Percentiles rank a stretch among this genome's conserved stretches.
phyloP scores from a whole-genome alignment of 2,888 invertebrate genomes.

The Cetonia aurata region DNA sequence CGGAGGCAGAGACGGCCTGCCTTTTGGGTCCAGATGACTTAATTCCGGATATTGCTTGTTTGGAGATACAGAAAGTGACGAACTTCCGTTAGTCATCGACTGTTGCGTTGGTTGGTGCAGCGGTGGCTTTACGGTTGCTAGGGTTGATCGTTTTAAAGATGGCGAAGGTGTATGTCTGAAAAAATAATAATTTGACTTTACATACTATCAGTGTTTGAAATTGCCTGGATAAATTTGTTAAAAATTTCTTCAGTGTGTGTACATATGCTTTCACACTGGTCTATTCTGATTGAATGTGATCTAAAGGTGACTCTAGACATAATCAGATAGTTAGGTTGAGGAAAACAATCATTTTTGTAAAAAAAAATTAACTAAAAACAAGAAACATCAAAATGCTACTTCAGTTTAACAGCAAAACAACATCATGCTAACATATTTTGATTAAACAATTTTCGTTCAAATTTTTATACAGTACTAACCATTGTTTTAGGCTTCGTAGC shows the following conservation, averaged over 20 bases:
- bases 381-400: no score
- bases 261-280: no score
- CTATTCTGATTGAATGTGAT: no score
- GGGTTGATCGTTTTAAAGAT: constrained; percentile 39
- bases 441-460: no score
- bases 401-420: no score
- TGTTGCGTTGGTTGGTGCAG: constrained; percentile 48
- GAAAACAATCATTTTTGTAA: background rate
- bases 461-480: no score
- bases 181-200: constrained; percentile 31
- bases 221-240: no score
- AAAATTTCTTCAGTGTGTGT: no score
- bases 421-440: no score
- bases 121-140: constrained; percentile 44
- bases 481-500: no score
- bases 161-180: constrained; percentile 56
- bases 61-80: constrained; percentile 46
- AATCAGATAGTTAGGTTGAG: no score
- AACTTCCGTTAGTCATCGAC: constrained; percentile 55
- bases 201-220: background rate
- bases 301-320: no score
- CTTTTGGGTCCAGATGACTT: constrained; percentile 25
- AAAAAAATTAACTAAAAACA: background rate
- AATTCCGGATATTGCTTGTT: constrained; percentile 41
- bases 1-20: constrained; percentile 52